Percentiles rank a stretch among this genome's conserved stretches.
phyloP scores from a whole-genome alignment of 2,113 vertebrate species.

The Crypturellus undulatus region DNA sequence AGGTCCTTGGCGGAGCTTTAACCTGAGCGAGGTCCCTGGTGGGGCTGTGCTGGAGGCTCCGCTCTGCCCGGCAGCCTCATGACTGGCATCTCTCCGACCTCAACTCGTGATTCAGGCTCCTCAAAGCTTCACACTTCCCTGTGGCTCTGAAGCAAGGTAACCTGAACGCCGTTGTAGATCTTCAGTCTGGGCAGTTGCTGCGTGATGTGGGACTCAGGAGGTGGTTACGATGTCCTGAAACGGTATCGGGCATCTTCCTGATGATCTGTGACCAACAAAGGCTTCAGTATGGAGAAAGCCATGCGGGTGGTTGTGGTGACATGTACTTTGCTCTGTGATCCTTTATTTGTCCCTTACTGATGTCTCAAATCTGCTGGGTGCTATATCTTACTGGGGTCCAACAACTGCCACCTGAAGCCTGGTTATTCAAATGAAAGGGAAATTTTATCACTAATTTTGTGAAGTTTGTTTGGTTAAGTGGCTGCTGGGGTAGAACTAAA shows the following conservation, averaged over 20 bases:
- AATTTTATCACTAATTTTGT: constrained; percentile 1
- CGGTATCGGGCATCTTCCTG: background rate
- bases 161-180: constrained; percentile 3
- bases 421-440: background rate
- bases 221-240: background rate
- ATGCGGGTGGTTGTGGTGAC: background rate
- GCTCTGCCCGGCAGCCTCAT: no score
- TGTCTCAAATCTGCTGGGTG: background rate
- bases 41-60: background rate
- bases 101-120: background rate
- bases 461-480: background rate
- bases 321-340: background rate
- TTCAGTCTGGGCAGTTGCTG: background rate
- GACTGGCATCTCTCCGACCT: background rate
- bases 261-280: background rate
- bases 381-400: background rate
- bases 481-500: background rate
- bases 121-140: background rate
- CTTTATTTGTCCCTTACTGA: constrained; percentile 4
- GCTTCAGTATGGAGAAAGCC: background rate
- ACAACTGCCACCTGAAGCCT: background rate
- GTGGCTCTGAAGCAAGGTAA: background rate
- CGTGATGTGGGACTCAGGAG: background rate
- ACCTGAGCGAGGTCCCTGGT: no score
- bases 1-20: background rate